Base-by-base conservation (phyloP, 2,113 vertebrate species). In the Meleagris gallopavo region DNA sequence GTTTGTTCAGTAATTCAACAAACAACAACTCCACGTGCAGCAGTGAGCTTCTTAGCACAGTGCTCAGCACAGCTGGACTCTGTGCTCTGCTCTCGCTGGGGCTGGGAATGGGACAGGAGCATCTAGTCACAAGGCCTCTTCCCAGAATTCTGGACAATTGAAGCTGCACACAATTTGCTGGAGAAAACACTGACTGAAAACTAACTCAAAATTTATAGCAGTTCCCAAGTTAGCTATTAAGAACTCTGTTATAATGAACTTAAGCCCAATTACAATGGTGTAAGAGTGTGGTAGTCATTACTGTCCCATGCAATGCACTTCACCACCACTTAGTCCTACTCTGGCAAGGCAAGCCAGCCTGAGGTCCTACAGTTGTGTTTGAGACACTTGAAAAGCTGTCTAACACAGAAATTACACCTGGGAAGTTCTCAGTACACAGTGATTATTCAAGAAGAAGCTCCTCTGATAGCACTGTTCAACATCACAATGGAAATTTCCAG, bases 221-320 rank as follows among this genome's bases (percentile, higher is more conserved):
- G 11, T 12, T 52, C 36, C 45, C 9, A 17, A 3, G 8, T 32
- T 48, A 4, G 0, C 48, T 27, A 5, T 6, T 66, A 38, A 86
- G 54, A 62, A 34, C 45, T 32, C 6, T 9, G 9, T 34, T 45
- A 8, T 9, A 54, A 41, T 40, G 57, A 86, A 64, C n/a, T 77
- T 80, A 92, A 54, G 27, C 1, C 57, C 77, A 41, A 36, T 41
- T 71, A 18, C 2, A 30, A 54, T 16, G 38, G 52, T 9, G 1
- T 1, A 36, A 22, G 62, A n/a, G 36, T 0, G 10, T 3, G 22
- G 20, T 3, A 9, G 78, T 58, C 57, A 85, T 15, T 32, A 0
- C 0, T 52, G 71, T 25, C 74, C 36, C 48, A 1, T 36, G 9
- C 41, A 14, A 16, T 7, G 5, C 25, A 72, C 7, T 40, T 40